Evolutionary conservation across 2,797 vertebrate genomes (phyloP).

Genomic region (Anomalospiza imberbis): DNA sequence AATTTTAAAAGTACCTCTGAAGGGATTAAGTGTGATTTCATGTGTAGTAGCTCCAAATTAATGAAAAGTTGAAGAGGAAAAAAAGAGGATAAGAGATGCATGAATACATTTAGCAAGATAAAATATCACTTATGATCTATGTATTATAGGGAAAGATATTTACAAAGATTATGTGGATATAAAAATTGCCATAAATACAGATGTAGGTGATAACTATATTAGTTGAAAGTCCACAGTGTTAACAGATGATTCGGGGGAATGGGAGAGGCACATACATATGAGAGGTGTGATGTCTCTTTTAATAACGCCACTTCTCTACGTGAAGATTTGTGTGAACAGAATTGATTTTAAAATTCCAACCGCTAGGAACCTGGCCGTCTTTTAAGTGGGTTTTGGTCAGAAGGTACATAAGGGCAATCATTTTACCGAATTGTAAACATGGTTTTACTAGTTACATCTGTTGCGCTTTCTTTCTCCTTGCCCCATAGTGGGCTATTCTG

Average conservation of each 20-base stretch:
- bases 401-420: constrained; percentile 45
- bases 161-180: background rate
- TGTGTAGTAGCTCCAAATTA: background rate
- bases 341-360: background rate
- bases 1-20: background rate
- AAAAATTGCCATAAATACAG: background rate
- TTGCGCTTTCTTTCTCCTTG: constrained; percentile 58
- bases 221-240: background rate
- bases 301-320: accelerated
- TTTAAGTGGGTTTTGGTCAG: constrained; percentile 43
- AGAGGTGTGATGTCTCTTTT: background rate
- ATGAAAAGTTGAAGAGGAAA: background rate
- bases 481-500: constrained; percentile 73
- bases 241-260: background rate
- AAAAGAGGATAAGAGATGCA: background rate
- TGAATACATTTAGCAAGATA: background rate
- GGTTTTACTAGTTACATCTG: constrained; percentile 75
- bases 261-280: background rate
- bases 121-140: background rate
- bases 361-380: background rate
- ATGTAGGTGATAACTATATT: background rate
- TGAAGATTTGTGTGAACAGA: background rate
- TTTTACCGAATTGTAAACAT: constrained; percentile 54
- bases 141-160: background rate
- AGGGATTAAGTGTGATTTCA: background rate